These are phyloP conservation scores for Drosophila trichaetosa DNA, from an alignment of 2,888 invertebrate species.

Conservation along the genomic window DNA sequence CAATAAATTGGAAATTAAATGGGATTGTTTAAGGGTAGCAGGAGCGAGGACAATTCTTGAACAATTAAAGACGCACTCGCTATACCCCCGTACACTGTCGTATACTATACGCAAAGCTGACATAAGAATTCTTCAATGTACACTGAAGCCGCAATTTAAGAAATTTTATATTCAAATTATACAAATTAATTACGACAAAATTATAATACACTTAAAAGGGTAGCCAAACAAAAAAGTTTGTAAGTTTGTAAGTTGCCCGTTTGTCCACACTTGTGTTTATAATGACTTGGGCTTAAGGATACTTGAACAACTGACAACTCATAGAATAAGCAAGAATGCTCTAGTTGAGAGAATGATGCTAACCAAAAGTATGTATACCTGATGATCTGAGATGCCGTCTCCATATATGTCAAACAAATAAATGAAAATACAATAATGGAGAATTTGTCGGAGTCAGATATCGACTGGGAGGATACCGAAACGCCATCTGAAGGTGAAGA, in stretches of 20 bases:
- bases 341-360: neutral
- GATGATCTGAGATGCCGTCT: neutral
- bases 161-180: neutral
- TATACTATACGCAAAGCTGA: neutral
- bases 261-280: neutral
- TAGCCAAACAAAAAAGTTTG: constrained; percentile 57
- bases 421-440: too few species aligned
- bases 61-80: too few species aligned
- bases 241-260: neutral
- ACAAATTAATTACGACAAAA: neutral
- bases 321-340: neutral
- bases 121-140: neutral
- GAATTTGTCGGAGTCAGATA: too few species aligned
- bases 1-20: too few species aligned
- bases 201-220: neutral
- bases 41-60: too few species aligned
- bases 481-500: too few species aligned
- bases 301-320: neutral
- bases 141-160: neutral
- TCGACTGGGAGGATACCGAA: too few species aligned
- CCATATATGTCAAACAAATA: too few species aligned
- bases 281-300: neutral
- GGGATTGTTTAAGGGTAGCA: too few species aligned
- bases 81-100: neutral
- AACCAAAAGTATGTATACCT: neutral